Conservation (phyloP, 2,888 invertebrate species). For the Alviniconcha strummeri region DNA sequence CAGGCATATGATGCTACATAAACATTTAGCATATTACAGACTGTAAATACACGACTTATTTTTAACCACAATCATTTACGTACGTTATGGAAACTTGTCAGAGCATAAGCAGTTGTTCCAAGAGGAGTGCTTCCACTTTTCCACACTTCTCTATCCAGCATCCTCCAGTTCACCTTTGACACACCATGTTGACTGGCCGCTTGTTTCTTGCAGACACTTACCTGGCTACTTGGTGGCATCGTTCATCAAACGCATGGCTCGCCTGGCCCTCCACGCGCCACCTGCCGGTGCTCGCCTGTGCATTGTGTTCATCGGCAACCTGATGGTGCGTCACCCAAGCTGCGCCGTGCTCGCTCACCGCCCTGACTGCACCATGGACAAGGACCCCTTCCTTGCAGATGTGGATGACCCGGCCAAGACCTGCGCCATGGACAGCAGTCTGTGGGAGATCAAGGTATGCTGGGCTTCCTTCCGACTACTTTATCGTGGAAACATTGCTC, state of each 20-base stretch:
- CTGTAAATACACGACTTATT: too few species aligned
- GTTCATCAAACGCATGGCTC: constrained; percentile 90
- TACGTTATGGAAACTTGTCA: too few species aligned
- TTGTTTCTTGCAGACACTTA: constrained; percentile 81
- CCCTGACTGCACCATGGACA: constrained; percentile 48
- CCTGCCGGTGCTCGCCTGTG: constrained; percentile 74
- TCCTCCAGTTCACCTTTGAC: too few species aligned
- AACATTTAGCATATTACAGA: too few species aligned
- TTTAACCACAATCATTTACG: too few species aligned
- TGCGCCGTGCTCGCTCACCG: constrained; percentile 66
- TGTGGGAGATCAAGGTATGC: constrained; percentile 88
- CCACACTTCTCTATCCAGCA: too few species aligned
- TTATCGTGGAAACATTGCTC: neutral
- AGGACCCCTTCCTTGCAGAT: constrained; percentile 90
- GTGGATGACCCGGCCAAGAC: constrained; percentile 87
- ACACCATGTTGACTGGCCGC: too few species aligned
- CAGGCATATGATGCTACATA: too few species aligned
- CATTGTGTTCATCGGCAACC: constrained; percentile 84
- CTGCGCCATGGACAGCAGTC: constrained; percentile 88
- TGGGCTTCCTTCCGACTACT: neutral
- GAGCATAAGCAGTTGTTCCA: too few species aligned
- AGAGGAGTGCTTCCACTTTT: too few species aligned
- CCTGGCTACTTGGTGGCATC: constrained; percentile 94
- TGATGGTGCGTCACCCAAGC: constrained; percentile 86
- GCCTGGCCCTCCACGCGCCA: constrained; percentile 88